Evolutionary conservation across 2,113 vertebrate genomes (phyloP), one percentile per base, ranked within the genome.

Genomic region (Cebidichthys violaceus): DNA sequence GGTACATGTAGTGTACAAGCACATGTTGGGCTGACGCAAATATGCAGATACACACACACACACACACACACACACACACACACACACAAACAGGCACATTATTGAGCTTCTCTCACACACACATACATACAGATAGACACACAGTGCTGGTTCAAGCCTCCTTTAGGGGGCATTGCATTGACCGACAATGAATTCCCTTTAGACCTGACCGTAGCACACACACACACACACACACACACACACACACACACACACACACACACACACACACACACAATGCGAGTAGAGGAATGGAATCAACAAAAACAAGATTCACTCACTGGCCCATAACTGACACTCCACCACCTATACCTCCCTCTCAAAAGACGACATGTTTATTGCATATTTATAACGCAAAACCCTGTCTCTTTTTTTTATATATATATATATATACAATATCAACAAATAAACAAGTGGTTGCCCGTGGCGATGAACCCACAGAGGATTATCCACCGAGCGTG

Each of bases 71-170:
- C 11, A 72, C 60, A 66, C 13, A 37, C 52, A 66, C 27, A 70
- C 70, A 67, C 13, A 72, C 52, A 66, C n/a, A n/a, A n/a, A n/a
- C n/a, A n/a, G n/a, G 33, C 27, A 71, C 2, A 68, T 65, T 55
- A 72, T 71, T 60, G 50, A 75, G 31, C 77, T 37, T 50, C 22
- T 43, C 20, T 22, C 8, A 41, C 52, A 45, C 52, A 45, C 73
- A 45, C 27, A 15, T 17, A 55, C 68, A 75, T 9, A 39, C 24
- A 77, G 3, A 66, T 2, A 60, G 8, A 64, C 20, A 14, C 11
- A n/a, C 14, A 67, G 14, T 37, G 47, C 61, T 68, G 71, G 80
- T 83, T 89, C 33, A 87, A 65, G 45, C 69, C 45, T 75, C 10
- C 59, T 70, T 60, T 22, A n/a, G n/a, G 33, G 55, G 24, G 27